Conservation (phyloP, 2,797 vertebrate species). For the Acanthurus lineatus region DNA sequence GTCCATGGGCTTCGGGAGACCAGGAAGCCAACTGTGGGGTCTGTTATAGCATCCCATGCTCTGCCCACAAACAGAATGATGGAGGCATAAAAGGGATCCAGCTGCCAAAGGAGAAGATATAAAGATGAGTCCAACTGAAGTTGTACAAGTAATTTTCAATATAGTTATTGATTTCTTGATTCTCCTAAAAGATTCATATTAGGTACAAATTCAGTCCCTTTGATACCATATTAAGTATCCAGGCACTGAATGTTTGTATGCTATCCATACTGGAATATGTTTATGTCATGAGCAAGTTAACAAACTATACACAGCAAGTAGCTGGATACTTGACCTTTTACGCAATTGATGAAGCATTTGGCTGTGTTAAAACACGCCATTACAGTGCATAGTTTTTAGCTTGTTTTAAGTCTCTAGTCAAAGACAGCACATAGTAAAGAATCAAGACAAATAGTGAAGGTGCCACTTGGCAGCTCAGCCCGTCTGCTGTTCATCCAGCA, state of each 20-base stretch:
- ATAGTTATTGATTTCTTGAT: background rate
- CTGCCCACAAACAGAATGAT: constrained; percentile 96
- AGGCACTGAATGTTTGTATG: background rate
- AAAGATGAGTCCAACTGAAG: background rate
- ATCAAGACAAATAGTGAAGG: constrained; percentile 7
- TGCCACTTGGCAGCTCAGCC: constrained; percentile 33
- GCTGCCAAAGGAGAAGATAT: constrained; percentile 72
- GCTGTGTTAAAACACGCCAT: constrained; percentile 10
- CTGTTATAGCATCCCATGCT: constrained; percentile 96
- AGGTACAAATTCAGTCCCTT: background rate
- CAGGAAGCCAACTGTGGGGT: constrained; percentile 95
- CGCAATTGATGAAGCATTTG: background rate
- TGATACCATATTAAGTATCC: background rate
- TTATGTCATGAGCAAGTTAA: background rate
- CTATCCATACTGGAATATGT: background rate
- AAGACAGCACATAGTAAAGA: background rate
- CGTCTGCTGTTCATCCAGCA: background rate
- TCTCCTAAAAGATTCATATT: background rate
- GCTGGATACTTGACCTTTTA: background rate
- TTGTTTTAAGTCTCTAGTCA: constrained; percentile 9
- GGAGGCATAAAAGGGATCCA: constrained; percentile 94
- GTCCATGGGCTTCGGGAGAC: constrained; percentile 95
- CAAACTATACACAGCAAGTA: background rate
- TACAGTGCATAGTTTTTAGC: background rate
- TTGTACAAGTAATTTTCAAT: background rate